Percentiles rank a stretch among this genome's conserved stretches.
Conservation (phyloP, 2,888 invertebrate genomes). For the Cerceris ruficornis region DNA sequence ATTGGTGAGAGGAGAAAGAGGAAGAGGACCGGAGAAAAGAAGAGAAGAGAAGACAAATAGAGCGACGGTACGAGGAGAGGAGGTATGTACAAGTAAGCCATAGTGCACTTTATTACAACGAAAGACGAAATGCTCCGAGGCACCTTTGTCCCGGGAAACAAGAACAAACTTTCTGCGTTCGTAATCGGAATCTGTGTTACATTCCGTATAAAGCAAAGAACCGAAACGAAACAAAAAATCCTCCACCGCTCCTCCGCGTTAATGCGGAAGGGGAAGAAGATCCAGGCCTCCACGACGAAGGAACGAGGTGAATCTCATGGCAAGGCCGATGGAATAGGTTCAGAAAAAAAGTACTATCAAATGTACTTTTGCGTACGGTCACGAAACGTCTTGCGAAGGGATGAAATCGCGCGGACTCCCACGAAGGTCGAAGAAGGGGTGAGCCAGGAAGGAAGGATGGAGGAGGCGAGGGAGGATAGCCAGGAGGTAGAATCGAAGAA, state of each 20-base stretch:
- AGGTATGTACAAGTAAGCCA: slow-evolving; percentile 21
- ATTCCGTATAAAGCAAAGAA: slow-evolving; percentile 12
- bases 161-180: slow-evolving; percentile 28
- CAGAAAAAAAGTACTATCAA: too few relatives aligned
- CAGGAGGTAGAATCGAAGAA: slow-evolving; percentile 12
- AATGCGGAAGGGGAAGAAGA: neutral
- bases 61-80: slow-evolving; percentile 30
- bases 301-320: too few relatives aligned
- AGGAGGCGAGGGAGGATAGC: slow-evolving; percentile 9
- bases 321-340: too few relatives aligned
- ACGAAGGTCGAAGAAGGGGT: neutral
- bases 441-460: neutral
- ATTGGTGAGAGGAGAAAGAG: slow-evolving; percentile 49
- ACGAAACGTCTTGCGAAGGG: neutral
- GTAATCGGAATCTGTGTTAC: slow-evolving; percentile 40
- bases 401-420: neutral
- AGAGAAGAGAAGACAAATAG: slow-evolving; percentile 53
- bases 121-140: slow-evolving; percentile 36
- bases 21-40: slow-evolving; percentile 29
- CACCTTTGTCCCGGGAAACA: slow-evolving; percentile 15
- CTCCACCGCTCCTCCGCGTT: neutral
- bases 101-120: slow-evolving; percentile 54
- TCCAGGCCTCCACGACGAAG: too few relatives aligned
- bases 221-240: slow-evolving; percentile 6
- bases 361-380: too few relatives aligned